Conservation (phyloP, 2,113 vertebrate genomes). For the Microcebus griseorufus region DNA sequence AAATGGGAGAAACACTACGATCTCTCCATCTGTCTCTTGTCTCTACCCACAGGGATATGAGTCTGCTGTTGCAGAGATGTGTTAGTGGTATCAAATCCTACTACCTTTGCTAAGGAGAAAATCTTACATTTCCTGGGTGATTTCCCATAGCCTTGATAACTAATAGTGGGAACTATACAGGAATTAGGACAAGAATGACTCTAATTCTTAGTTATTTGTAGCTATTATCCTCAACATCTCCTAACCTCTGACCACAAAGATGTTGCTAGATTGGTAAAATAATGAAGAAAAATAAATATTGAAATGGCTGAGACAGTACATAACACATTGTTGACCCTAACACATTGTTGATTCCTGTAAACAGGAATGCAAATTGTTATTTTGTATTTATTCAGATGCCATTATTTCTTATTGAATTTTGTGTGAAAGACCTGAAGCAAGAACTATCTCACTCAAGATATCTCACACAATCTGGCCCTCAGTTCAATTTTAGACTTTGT, state of each 20-base stretch:
- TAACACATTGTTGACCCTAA: background rate
- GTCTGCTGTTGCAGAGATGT: background rate
- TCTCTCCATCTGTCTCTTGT: background rate
- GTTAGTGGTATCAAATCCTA: background rate
- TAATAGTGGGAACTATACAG: background rate
- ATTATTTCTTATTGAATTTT: background rate
- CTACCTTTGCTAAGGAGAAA: background rate
- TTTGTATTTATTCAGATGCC: background rate
- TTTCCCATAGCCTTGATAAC: background rate
- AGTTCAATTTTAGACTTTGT: background rate
- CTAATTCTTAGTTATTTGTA: background rate
- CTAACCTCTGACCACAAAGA: background rate
- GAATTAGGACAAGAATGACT: background rate
- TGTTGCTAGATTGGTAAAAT: background rate
- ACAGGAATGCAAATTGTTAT: background rate
- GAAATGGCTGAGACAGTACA: background rate
- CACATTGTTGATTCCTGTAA: too few relatives aligned
- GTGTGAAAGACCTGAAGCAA: background rate
- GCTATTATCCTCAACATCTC: background rate
- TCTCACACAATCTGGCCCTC: background rate
- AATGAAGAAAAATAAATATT: constrained; percentile 11
- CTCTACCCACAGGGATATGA: background rate
- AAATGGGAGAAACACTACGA: background rate
- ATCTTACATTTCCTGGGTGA: background rate
- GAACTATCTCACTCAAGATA: background rate